Conservation (phyloP, 2,888 invertebrate genomes). For the Hofmannophila pseudospretella region DNA sequence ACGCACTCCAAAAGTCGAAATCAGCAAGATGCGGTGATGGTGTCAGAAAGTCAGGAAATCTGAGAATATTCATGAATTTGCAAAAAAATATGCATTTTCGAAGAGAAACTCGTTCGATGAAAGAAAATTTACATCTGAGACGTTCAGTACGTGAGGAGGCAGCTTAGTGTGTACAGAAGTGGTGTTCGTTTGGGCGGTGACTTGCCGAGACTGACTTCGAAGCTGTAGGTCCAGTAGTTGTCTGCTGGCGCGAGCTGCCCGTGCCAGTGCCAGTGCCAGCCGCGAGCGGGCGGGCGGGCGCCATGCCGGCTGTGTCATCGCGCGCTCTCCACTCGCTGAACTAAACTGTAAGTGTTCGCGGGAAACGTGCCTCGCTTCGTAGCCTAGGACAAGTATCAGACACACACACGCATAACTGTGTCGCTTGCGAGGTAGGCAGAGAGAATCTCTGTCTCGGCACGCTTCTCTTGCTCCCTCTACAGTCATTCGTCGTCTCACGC, state of each 20-base stretch:
- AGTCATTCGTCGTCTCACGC: too few species aligned
- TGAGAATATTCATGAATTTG: constrained; percentile 24
- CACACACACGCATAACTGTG: too few species aligned
- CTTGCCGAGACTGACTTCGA: background rate
- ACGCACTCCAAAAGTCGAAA: too few species aligned
- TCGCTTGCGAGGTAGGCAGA: too few species aligned
- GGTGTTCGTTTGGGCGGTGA: constrained; percentile 13
- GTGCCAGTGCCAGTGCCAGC: background rate
- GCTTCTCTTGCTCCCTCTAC: too few species aligned
- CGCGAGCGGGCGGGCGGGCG: too few species aligned
- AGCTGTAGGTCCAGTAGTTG: background rate
- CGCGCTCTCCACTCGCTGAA: too few species aligned
- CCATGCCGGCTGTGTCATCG: too few species aligned
- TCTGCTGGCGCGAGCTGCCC: background rate
- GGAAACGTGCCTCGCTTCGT: too few species aligned
- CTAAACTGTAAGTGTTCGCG: too few species aligned
- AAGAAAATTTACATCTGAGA: constrained; percentile 8
- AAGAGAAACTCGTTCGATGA: constrained; percentile 19
- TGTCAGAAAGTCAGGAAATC: background rate
- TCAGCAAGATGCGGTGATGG: background rate
- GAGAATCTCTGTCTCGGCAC: too few species aligned
- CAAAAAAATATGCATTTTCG: constrained; percentile 31
- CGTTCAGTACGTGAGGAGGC: background rate
- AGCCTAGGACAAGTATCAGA: too few species aligned
- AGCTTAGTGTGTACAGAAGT: constrained; percentile 13